Base-by-base conservation (phyloP, 2,888 invertebrate genomes). In the Ormyrus pomaceus region DNA sequence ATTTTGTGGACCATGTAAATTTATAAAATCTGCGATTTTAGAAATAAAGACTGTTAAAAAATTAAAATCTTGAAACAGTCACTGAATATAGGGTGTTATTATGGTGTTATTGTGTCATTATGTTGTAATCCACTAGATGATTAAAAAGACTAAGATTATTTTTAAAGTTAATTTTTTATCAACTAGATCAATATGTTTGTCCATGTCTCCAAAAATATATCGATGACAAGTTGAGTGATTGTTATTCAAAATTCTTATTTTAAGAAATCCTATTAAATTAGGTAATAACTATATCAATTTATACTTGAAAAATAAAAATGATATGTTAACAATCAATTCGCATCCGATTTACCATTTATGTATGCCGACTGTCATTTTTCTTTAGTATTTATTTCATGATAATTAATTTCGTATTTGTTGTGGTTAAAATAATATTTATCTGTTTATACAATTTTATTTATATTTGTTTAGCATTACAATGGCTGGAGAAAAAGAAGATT, bases 281-380 rank as follows among this genome's bases (percentile, higher is more conserved):
- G 64, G 46, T 77, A 19, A 59, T n/a, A 74, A 61, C 45, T 62
- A 69, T 59, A 74, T 64, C 19, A 45, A 74, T 79, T 79, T 79
- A 79, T 79, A 79, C 56, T 53, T 73, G 48, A 73, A 62, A 61
- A 73, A 78, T 72, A 78, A 78, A 71, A 58, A 48, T 68, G 46
- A 61, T 34, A 34, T 59, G 13, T 50, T 62, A 61, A 62, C 72
- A 72, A 59, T 72, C 8, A 70, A 19, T 65, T 9, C 7, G 34
- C 58, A n/a, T 34, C 34, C 8, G 19, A 6, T 13, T 62, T 50
- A 55, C 56, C 59, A 0, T 73, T 45, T 61, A 56, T 50, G 9
- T 45, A 62, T 50, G 69, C 13, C 45, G 45, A 10, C 45, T 58
- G 46, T 71, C 45, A 45, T 55, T 51, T 62, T 68, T 59, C 73